These are phyloP conservation scores for Smutsia temminckii DNA, from an alignment of 2,797 vertebrate genomes.

Conservation along the genomic window DNA sequence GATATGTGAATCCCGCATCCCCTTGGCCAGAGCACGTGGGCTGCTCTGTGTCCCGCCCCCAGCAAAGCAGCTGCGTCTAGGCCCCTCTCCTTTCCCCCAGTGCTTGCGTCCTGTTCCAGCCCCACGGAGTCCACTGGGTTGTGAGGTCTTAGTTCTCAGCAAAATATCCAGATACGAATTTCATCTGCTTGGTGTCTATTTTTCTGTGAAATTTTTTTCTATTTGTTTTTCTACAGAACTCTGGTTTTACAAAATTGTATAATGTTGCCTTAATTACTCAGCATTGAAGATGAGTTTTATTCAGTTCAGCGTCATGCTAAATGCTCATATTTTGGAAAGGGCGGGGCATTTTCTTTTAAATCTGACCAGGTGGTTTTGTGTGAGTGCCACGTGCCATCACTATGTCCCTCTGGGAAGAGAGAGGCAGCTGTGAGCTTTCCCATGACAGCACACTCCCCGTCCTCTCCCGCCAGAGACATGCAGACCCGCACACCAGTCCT, in stretches of 20 bases:
- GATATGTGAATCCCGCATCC: no score
- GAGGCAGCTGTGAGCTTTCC: not conserved
- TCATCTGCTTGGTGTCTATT: not conserved
- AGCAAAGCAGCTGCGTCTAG: no score
- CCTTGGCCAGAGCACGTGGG: no score
- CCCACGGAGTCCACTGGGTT: rapidly evolving
- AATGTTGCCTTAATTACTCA: not conserved
- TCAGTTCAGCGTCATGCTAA: not conserved
- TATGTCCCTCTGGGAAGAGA: not conserved
- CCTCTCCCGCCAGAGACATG: not conserved
- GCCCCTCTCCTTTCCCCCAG: no score
- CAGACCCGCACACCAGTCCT: no score
- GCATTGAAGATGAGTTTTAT: not conserved
- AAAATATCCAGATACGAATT: not conserved
- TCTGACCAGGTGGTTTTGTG: not conserved
- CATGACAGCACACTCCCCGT: not conserved
- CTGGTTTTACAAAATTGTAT: not conserved
- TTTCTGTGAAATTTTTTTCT: not conserved
- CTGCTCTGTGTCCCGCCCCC: no score
- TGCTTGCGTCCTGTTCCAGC: no score
- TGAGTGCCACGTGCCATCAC: not conserved
- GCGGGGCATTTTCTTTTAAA: not conserved
- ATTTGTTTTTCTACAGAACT: not conserved
- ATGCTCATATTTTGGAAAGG: not conserved
- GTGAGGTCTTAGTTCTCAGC: not conserved